Evolutionary conservation across 2,888 invertebrate species (phyloP).

Genomic region (Tinea trinotella): DNA sequence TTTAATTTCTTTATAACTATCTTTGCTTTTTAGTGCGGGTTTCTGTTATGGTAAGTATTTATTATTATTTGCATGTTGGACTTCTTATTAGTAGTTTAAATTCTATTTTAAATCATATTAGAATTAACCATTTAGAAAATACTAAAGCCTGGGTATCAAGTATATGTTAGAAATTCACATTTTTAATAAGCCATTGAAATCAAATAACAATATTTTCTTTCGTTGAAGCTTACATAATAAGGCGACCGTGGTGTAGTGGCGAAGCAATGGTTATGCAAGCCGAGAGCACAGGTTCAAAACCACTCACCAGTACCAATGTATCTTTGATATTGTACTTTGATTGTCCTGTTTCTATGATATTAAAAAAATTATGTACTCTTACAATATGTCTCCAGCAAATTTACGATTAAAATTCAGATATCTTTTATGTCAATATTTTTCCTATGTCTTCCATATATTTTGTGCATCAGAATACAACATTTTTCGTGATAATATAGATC

Average conservation of each 20-base stretch:
- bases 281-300: too few species aligned
- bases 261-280: too few species aligned
- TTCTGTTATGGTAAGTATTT: slow-evolving; percentile 39
- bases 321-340: too few species aligned
- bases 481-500: not conserved
- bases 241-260: too few species aligned
- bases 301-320: too few species aligned
- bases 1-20: not conserved
- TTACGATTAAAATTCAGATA: too few species aligned
- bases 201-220: not conserved
- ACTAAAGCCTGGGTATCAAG: not conserved
- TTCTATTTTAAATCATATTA: not conserved
- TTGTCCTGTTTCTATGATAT: too few species aligned
- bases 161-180: not conserved
- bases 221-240: not conserved
- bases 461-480: too few species aligned
- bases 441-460: too few species aligned
- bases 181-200: not conserved
- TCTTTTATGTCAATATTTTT: too few species aligned
- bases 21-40: slow-evolving; percentile 39
- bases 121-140: not conserved
- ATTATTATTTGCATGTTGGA: slow-evolving; percentile 22
- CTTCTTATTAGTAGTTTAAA: slow-evolving; percentile 23
- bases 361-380: too few species aligned
- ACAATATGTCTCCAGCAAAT: too few species aligned